Evolutionary conservation across 2,113 vertebrate species (phyloP).

Genomic region (Cyphomyrus discorhynchus): DNA sequence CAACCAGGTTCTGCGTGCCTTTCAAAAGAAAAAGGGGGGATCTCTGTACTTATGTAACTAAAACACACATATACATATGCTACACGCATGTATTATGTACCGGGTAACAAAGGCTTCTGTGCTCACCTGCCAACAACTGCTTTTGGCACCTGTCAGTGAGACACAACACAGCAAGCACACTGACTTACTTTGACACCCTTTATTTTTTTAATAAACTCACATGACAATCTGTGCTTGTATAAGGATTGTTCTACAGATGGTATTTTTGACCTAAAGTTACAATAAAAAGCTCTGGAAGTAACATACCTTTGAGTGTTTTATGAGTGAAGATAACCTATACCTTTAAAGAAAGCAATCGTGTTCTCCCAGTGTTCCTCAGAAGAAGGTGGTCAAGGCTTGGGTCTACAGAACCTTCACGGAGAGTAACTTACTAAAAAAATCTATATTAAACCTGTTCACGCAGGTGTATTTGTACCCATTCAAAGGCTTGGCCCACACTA

Average conservation of each 20-base stretch:
- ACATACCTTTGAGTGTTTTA: constrained; percentile 23
- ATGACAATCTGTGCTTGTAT: constrained; percentile 71
- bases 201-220: constrained; percentile 58
- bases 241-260: constrained; percentile 81
- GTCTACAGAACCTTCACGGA: not conserved
- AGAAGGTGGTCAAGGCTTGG: not conserved
- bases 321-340: not conserved
- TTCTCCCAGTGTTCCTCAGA: not conserved
- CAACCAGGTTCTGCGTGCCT: not conserved
- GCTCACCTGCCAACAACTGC: constrained; percentile 52
- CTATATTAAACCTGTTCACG: not conserved
- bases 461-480: not conserved
- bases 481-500: not conserved
- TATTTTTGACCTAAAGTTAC: constrained; percentile 80
- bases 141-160: not conserved
- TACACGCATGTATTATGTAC: constrained; percentile 31
- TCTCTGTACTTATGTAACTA: constrained; percentile 8
- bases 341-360: not conserved
- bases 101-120: constrained; percentile 53
- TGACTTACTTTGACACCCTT: constrained; percentile 61
- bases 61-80: not conserved
- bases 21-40: not conserved
- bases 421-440: not conserved
- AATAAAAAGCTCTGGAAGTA: constrained; percentile 54
- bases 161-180: constrained; percentile 1